Evolutionary conservation across 2,888 invertebrate genomes (phyloP), one percentile per base, ranked within the genome.

Genomic region (Neocrepidodera transversa): DNA sequence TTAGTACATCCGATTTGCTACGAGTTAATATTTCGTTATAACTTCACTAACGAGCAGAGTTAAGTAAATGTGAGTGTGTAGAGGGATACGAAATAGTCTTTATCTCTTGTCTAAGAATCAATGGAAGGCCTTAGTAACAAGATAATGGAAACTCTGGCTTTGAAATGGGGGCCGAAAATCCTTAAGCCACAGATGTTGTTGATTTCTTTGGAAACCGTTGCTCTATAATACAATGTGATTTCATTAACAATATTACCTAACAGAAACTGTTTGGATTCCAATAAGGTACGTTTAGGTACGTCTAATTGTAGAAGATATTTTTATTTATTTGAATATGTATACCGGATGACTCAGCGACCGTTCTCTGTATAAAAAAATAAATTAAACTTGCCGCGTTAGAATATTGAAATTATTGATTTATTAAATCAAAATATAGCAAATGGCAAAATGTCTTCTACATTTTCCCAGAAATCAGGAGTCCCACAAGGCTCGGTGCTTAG

Each of bases 141-240:
- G 43, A 43, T 43, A 43, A 43, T 43, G 20, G 43, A 23, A 43
- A 43, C 11, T 35, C 35, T 35, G 35, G 13, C 14, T 35, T 35
- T 30, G 30, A 6, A 35, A 43, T 7, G 4, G 20, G 43, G 43
- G 43, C 20, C 43, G 23, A 43, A 43, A 43, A 23, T 43, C 43
- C 43, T 18, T 23, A 23, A 43, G 43, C 23, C 43, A 23, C 43
- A 43, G 43, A 43, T 43, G 43, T 43, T 43, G 43, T 23, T 43
- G 43, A 43, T 43, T 43, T 43, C 43, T 23, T 43, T 43, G 43
- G 23, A 43, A 43, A 23, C 43, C 18, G 43, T 43, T 43, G 43
- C 43, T 43, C 5, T 14, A 14, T 35, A 35, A 35, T 35, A 35
- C 35, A 35, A 35, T 35, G 14, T 13, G 13, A 35, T 35, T 2